Evolutionary conservation across 2,113 vertebrate genomes (phyloP).

Genomic region (Myotis yumanensis): DNA sequence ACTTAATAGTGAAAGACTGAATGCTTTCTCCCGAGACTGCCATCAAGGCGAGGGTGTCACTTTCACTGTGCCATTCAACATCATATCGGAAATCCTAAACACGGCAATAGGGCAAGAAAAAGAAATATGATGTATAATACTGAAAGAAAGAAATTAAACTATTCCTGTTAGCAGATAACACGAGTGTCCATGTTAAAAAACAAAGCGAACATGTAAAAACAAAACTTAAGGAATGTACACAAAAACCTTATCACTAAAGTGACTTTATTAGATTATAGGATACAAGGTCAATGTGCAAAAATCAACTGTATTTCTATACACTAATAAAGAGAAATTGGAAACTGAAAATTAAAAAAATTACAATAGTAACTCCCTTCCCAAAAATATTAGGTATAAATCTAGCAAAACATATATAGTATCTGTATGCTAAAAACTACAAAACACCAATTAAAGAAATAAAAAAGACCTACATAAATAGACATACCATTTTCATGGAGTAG

Average conservation of each 20-base stretch:
- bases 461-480: background rate
- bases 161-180: background rate
- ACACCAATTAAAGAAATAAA: conserved; percentile 9
- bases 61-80: background rate
- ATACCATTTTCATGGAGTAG: background rate
- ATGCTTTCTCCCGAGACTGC: background rate
- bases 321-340: background rate
- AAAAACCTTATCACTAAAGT: background rate
- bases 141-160: background rate
- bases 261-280: background rate
- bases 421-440: conserved; percentile 22
- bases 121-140: background rate
- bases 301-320: conserved; percentile 8
- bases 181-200: conserved; percentile 27
- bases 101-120: background rate
- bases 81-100: background rate
- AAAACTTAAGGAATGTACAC: background rate
- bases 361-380: background rate
- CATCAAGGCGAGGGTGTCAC: background rate
- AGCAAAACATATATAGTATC: background rate
- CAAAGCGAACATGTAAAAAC: background rate
- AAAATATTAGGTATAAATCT: conserved; percentile 5
- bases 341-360: conserved; percentile 26
- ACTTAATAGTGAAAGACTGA: background rate
- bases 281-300: conserved; percentile 9